Evolutionary conservation across 2,113 vertebrate species (phyloP), one percentile per base, ranked within the genome.

Genomic region (Sitta europaea): DNA sequence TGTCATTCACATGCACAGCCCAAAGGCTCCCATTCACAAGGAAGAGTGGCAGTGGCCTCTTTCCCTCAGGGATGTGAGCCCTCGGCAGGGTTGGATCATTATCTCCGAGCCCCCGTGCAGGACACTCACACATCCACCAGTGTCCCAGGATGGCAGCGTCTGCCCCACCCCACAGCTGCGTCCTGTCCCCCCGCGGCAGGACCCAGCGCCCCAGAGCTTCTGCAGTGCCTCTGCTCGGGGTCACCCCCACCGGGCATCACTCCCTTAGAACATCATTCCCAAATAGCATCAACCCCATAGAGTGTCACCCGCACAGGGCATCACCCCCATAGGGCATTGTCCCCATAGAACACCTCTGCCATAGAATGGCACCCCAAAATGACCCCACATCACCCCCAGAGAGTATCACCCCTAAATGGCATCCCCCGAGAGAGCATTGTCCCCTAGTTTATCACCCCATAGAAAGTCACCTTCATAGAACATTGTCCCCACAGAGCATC

Each of bases 11-110:
- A 4, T 0, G 12, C 50, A 1, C 8, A 10, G 54, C 54, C 59
- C 29, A 25, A 4, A 0, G 2, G 3, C n/a, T 4, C 3, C 51
- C 55, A 6, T 5, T 5, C 29, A 3, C 1, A 11, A 77, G 59
- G 35, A 27, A n/a, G 33, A 5, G 4, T 1, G 2, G 36, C 14
- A 4, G 12, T 0, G 0, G 22, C 38, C 31, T 28, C 65, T 55
- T 28, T 31, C 8, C 20, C 9, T 0, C 1, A 1, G 40, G 19
- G 54, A 1, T 5, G n/a, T 2, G 36, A 57, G 68, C 20, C 0
- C 45, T 48, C 1, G 0, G 22, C n/a, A 31, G 22, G n/a, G 27
- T 1, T 29, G 76, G 76, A 2, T 13, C 38, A 1, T 9, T 5
- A 1, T 53, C n/a, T 19, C 40, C 0, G 0, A 18, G n/a, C 21